Base-by-base conservation (phyloP, 2,888 invertebrate species). In the Drosophila mimica region DNA sequence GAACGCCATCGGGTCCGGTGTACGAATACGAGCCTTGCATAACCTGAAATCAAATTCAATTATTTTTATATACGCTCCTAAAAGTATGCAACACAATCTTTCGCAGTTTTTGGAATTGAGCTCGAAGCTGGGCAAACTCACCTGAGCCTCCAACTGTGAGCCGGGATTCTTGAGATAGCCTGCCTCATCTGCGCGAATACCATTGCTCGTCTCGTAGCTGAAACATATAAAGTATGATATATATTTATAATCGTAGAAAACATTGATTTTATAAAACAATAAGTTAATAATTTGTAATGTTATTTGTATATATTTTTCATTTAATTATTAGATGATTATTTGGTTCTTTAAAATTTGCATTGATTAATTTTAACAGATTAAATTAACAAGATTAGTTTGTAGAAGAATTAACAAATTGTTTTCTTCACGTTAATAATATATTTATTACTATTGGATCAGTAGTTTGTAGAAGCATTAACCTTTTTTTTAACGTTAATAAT, bases 141-240 rank as follows among this genome's bases (percentile, higher is more conserved):
- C 94, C 92, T 95, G 95, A 60, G 94, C 94, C 89, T 95, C 95
- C 63, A 94, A 91, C 82, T 94, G 94, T 20, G 94, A 92, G 28
- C 95, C 95, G 38, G 94, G 94, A 89, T 95, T 95, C 91, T 95
- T 95, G 67, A 95, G 92, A 90, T 94, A 94, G 54, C 95, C 95
- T 81, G 94, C 93, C 92, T 95, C 95, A 85, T 95, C 94, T 36
- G 94, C 95, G 71, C 94, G 93, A 81, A 95, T 95, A 69, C 95
- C 95, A 85, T 95, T 95, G 75, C 94, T 95, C 7, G 95, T 95
- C 92, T 95, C 95, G 89, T 95, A 95, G 91, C 95, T 95, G 82
- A 49, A 66, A 62, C 25, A 11, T 4, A 25, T 34, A 3, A 33
- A 9, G 5, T 11, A 43, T 43, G 5, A 5, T 7, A 34, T 20